Conservation (phyloP, 2,797 vertebrate genomes). For the Rachycentron canadum region DNA sequence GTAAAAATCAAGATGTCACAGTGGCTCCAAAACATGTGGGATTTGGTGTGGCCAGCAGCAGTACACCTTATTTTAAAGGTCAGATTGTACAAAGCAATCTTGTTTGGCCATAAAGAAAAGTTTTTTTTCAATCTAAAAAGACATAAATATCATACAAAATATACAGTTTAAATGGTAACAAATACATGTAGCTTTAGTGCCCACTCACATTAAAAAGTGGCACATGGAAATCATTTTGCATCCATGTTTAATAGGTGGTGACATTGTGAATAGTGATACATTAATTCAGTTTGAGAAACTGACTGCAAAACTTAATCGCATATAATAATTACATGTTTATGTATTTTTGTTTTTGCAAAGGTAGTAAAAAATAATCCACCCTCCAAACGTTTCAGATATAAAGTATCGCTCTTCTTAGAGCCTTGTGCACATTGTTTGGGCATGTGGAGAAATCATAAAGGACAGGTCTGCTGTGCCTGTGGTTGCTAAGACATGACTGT, state of each 20-base stretch:
- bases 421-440: not conserved
- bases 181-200: not conserved
- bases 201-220: not conserved
- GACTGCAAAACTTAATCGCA: not conserved
- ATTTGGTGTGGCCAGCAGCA: constrained; percentile 5
- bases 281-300: not conserved
- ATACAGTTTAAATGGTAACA: not conserved
- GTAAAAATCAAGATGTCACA: not conserved
- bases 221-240: not conserved
- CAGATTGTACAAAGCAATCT: not conserved
- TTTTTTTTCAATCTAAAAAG: not conserved
- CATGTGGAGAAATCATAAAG: not conserved
- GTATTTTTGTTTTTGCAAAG: not conserved
- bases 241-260: not conserved
- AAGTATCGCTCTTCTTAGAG: not conserved
- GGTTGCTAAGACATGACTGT: not conserved
- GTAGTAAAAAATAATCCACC: not conserved
- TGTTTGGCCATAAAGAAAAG: not conserved
- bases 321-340: not conserved
- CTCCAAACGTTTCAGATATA: not conserved
- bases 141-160: not conserved
- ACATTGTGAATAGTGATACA: not conserved
- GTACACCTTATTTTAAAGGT: not conserved
- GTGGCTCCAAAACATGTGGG: not conserved
- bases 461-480: constrained; percentile 1